Evolutionary conservation across 2,797 vertebrate species (phyloP).

Genomic region (Myotis myotis): DNA sequence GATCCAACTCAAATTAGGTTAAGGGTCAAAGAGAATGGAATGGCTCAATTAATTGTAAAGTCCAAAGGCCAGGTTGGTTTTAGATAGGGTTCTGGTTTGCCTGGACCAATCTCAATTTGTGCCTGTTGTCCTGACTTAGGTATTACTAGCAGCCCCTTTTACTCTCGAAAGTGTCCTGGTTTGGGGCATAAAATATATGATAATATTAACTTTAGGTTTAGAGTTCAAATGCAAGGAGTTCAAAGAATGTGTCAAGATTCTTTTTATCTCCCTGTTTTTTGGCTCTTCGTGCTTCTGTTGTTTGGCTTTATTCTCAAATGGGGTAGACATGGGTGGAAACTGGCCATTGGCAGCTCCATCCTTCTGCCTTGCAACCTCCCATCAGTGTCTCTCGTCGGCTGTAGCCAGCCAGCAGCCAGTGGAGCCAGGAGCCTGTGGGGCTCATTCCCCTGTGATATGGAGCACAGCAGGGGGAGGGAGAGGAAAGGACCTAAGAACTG

Average conservation of each 20-base stretch:
- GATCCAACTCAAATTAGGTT: conserved; percentile 3
- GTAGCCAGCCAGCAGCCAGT: background rate
- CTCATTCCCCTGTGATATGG: no score
- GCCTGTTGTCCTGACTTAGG: background rate
- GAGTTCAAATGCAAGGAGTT: background rate
- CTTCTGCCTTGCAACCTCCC: background rate
- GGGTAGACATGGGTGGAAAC: background rate
- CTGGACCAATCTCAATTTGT: background rate
- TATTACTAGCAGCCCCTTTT: background rate
- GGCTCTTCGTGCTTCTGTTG: background rate
- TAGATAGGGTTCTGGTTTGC: background rate
- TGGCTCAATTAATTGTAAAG: conserved; percentile 13
- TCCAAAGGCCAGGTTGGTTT: background rate
- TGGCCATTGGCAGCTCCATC: background rate
- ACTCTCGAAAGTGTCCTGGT: background rate
- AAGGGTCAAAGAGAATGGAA: conserved; percentile 41
- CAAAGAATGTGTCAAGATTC: background rate
- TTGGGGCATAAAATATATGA: background rate
- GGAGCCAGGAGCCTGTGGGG: background rate
- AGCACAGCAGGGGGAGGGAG: background rate
- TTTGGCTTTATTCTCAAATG: background rate
- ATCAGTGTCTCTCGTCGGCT: background rate
- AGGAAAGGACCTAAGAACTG: background rate
- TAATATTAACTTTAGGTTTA: background rate
- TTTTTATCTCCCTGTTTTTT: background rate